Conservation (phyloP, 2,888 invertebrate species). For the Synergus umbraculus region DNA sequence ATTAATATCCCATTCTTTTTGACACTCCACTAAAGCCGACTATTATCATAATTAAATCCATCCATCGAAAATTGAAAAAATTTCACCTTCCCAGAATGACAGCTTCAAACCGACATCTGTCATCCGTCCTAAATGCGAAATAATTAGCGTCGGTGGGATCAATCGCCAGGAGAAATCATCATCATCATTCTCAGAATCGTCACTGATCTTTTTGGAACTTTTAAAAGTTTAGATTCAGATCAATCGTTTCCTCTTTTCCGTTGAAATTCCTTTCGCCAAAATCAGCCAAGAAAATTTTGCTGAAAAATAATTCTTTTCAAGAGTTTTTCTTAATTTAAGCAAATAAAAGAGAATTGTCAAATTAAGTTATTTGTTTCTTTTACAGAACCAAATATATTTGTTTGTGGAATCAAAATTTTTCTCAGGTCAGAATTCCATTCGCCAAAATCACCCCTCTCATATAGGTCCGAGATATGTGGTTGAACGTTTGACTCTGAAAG, state of each 20-base stretch:
- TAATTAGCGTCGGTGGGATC: constrained; percentile 32
- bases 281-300: not conserved
- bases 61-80: constrained; percentile 34
- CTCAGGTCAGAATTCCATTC: not conserved
- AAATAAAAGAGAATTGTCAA: too few species aligned
- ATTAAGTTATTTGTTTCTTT: not conserved
- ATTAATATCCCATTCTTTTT: constrained; percentile 1
- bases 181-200: constrained; percentile 25
- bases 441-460: constrained; percentile 3
- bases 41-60: not conserved
- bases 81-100: not conserved
- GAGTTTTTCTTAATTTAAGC: too few species aligned
- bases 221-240: not conserved
- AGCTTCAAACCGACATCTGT: constrained; percentile 19
- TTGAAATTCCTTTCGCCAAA: constrained; percentile 32
- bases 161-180: not conserved
- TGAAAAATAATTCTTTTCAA: too few species aligned
- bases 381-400: not conserved
- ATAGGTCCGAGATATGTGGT: constrained; percentile 30
- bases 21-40: not conserved
- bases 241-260: constrained; percentile 31
- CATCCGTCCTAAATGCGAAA: constrained; percentile 28
- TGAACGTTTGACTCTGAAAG: constrained; percentile 56
- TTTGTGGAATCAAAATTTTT: not conserved
- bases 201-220: constrained; percentile 14